These are phyloP conservation scores for Pholis gunnellus DNA, from an alignment of 2,113 vertebrate species.

Conservation along the genomic window DNA sequence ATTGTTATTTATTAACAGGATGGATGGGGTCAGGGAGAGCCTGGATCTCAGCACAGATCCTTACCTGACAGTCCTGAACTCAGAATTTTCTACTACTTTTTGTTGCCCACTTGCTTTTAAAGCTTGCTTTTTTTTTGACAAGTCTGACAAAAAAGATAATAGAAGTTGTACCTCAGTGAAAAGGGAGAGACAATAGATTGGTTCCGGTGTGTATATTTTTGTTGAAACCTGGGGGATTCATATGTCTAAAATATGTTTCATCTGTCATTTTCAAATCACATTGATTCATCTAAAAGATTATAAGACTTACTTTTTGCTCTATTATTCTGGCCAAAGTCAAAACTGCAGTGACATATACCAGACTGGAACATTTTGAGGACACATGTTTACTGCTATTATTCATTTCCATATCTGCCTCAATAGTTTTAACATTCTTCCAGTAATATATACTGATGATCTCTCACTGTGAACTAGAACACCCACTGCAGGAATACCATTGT, in stretches of 20 bases:
- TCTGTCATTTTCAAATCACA: not conserved
- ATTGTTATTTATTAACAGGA: slow-evolving; percentile 54
- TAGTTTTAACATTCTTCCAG: not conserved
- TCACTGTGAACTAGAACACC: too few relatives aligned
- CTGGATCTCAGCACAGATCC: slow-evolving; percentile 11
- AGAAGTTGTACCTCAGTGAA: not conserved
- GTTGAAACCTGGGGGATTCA: not conserved
- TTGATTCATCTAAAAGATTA: not conserved
- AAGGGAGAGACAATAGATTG: not conserved
- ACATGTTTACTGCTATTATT: not conserved
- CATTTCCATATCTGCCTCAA: not conserved
- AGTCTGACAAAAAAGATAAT: not conserved
- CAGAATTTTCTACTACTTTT: not conserved
- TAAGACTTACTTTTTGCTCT: not conserved
- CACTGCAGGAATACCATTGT: not conserved
- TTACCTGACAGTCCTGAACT: not conserved
- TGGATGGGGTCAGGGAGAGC: slow-evolving; percentile 20
- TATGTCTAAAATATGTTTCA: not conserved
- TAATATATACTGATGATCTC: not conserved
- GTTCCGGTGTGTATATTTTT: not conserved
- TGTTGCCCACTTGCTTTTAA: not conserved
- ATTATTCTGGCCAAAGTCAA: not conserved
- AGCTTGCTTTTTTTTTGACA: too few relatives aligned
- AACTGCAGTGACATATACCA: not conserved
- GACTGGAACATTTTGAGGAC: not conserved